These are phyloP conservation scores for Hyaena hyaena DNA, from an alignment of 2,113 vertebrate species.

Conservation along the genomic window DNA sequence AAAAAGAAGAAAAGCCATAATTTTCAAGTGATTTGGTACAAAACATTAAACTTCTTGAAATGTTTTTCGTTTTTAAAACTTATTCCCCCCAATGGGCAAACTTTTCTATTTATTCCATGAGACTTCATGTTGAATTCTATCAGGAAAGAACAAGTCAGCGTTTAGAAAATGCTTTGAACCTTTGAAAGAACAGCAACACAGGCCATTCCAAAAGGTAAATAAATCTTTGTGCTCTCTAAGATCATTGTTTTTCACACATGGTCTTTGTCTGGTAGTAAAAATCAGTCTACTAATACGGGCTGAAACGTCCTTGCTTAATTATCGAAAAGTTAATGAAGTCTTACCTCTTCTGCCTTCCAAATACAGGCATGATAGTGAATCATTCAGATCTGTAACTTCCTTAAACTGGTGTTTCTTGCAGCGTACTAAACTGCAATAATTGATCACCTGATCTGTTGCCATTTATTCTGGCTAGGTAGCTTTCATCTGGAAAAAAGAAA, in stretches of 20 bases:
- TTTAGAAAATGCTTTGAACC: background rate
- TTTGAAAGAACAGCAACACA: conserved; percentile 7
- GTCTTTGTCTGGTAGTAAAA: conserved; percentile 60
- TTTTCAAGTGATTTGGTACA: conserved; percentile 34
- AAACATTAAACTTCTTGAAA: conserved; percentile 21
- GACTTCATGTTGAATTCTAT: background rate
- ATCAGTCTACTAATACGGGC: conserved; percentile 55
- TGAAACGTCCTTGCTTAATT: conserved; percentile 70
- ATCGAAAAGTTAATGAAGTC: conserved; percentile 67
- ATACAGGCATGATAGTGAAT: background rate
- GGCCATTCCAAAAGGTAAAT: conserved; percentile 30
- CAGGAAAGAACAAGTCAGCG: background rate
- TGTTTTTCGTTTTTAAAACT: conserved; percentile 6
- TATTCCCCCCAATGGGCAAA: background rate
- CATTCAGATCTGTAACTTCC: background rate
- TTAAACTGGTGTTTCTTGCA: conserved; percentile 20
- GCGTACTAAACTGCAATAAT: conserved; percentile 13
- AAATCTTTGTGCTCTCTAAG: conserved; percentile 34
- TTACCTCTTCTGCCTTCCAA: conserved; percentile 47
- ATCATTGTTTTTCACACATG: conserved; percentile 22
- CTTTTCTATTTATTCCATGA: background rate
- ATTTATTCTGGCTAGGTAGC: background rate
- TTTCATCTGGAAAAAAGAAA: background rate
- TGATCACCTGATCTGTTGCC: conserved; percentile 10
- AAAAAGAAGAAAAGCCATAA: background rate